These are phyloP conservation scores for Micropterix aruncella DNA, from an alignment of 2,888 invertebrate genomes.

Conservation along the genomic window DNA sequence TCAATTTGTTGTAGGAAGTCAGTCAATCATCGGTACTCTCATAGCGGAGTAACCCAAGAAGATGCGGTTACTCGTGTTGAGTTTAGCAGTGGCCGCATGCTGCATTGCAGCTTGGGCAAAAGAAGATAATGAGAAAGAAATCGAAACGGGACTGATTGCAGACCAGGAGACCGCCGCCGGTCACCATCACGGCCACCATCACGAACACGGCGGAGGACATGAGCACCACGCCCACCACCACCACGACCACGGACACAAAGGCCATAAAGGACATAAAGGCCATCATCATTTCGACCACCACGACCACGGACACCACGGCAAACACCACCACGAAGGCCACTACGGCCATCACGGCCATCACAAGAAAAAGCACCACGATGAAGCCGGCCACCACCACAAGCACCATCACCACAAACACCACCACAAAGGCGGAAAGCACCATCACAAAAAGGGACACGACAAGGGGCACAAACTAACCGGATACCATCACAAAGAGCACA, in stretches of 20 bases:
- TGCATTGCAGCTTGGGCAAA: too few species aligned
- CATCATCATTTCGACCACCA: constrained; percentile 66
- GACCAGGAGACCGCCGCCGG: too few species aligned
- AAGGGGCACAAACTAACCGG: constrained; percentile 71
- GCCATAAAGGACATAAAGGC: constrained; percentile 61
- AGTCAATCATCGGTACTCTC: too few species aligned
- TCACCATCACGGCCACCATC: constrained; percentile 36
- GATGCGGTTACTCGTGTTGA: too few species aligned
- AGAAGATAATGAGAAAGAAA: too few species aligned
- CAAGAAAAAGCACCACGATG: constrained; percentile 67
- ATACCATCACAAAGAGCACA: constrained; percentile 74
- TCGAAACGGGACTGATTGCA: too few species aligned
- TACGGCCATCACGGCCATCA: constrained; percentile 64
- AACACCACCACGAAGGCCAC: constrained; percentile 59
- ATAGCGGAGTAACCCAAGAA: too few species aligned
- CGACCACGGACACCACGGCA: constrained; percentile 61
- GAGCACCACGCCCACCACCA: constrained; percentile 52
- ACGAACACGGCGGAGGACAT: constrained; percentile 51
- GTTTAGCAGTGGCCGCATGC: too few species aligned
- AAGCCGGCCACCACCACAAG: constrained; percentile 57
- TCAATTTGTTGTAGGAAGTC: too few species aligned
- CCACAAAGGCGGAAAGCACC: constrained; percentile 65
- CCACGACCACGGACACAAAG: constrained; percentile 57
- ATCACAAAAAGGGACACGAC: constrained; percentile 73
- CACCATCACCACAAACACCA: constrained; percentile 66